Base-by-base conservation (phyloP, 2,113 vertebrate species). In the Cynocephalus volans region DNA sequence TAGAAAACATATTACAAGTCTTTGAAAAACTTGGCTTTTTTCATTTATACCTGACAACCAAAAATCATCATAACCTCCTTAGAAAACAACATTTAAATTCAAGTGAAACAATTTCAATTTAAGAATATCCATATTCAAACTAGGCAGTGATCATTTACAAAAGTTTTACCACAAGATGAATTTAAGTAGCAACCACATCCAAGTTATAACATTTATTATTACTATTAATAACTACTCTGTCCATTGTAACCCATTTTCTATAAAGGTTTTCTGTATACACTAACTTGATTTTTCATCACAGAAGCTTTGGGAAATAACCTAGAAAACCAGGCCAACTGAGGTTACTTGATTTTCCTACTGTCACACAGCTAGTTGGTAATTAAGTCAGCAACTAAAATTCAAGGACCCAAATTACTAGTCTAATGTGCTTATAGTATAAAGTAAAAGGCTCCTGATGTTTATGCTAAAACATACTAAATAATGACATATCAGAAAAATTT, bases 81-180 rank as follows among this genome's bases (percentile, higher is more conserved):
- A 88, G 54, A 84, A 93, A 86, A 87, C 15, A 75, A n/a, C 52
- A 67, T 4, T 52, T 18, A 93, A 62, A 24, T 95, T 95, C 9
- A 94, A 88, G 72, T 17, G 58, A 93, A 97, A 90, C 12, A 56
- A 56, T 56, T n/a, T 54, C 80, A 95, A 94, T 65, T 24, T 93
- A 90, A 72, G 19, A 85, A 84, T 84, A 26, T 1, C 19, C 14
- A 93, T 67, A 80, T 88, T 97, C 52, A 86, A 4, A n/a, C 2
- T 65, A 81, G 8, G 10, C 8, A 90, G 14, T 64, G 26, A 80
- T 81, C 3, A 50, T 36, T 92, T 89, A 80, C 23, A 85, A 64
- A 89, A 52, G 17, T 82, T 91, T 92, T 92, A 77, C 1, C 11
- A 33, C 24, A 36, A 31, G 31, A 77, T 76, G 5, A 91, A 82